Conservation (phyloP, 2,888 invertebrate species). For the Tolmerus cingulatus region DNA sequence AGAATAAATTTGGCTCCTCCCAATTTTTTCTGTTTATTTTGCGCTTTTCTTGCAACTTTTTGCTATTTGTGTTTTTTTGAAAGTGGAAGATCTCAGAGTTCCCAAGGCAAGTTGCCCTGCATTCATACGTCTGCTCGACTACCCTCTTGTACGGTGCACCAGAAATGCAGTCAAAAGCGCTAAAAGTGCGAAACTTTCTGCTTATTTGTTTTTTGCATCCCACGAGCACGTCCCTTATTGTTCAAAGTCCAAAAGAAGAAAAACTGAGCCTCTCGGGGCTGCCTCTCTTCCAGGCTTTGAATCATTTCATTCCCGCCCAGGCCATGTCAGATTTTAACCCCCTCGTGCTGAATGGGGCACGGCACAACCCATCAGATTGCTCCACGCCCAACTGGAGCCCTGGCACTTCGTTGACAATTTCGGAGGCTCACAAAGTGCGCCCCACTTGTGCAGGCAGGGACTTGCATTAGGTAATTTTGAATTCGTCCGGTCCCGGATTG, state of each 20-base stretch:
- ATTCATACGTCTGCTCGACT: not conserved
- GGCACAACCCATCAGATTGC: not conserved
- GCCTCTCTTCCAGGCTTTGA: not conserved
- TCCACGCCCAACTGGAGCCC: not conserved
- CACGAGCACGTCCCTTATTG: not conserved
- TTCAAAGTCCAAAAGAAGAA: not conserved
- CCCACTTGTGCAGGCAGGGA: not conserved
- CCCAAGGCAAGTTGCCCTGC: not conserved
- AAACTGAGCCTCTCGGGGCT: not conserved
- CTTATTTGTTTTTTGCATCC: not conserved
- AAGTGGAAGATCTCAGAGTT: not conserved
- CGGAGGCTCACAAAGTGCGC: not conserved
- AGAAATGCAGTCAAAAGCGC: slow-evolving; percentile 3
- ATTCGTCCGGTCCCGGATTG: not conserved
- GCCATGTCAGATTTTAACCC: slow-evolving; percentile 6
- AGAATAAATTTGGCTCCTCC: not conserved
- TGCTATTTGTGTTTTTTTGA: not conserved
- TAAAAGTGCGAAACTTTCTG: slow-evolving; percentile 3
- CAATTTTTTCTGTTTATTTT: not conserved
- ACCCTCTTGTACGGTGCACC: not conserved
- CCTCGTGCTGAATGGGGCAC: not conserved
- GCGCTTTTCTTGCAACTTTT: not conserved
- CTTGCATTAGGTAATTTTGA: not conserved
- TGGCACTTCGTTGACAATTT: not conserved
- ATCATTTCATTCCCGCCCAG: not conserved